Conservation (phyloP, 92 coral and sea anemone genomes). For the Zoanthus gigantus region DNA sequence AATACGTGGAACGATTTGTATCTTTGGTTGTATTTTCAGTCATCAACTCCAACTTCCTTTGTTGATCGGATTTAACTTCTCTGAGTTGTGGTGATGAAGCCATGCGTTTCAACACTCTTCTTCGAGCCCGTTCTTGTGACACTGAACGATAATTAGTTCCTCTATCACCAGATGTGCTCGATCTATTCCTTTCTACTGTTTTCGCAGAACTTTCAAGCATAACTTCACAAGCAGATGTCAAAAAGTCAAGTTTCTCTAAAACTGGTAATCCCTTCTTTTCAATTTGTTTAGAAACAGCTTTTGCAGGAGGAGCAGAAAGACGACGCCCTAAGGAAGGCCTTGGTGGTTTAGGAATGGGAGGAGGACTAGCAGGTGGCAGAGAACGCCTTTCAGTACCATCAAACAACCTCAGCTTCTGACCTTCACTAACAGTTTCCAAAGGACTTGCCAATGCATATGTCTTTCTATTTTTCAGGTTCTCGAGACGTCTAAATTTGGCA, state of each 20-base stretch:
- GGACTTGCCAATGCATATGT: conserved; percentile 92
- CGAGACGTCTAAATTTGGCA: conserved; percentile 78
- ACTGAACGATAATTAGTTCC: background rate
- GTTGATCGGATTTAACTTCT: background rate
- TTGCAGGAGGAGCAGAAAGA: conserved; percentile 17
- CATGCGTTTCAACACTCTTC: conserved; percentile 23
- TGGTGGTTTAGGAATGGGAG: conserved; percentile 42
- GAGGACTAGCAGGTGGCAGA: conserved; percentile 53
- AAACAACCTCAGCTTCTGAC: conserved; percentile 69
- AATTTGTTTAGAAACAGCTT: conserved; percentile 7
- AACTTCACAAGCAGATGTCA: conserved; percentile 91
- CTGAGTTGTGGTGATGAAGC: conserved; percentile 15
- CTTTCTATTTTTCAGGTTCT: conserved; percentile 80
- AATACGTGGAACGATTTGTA: conserved; percentile 78
- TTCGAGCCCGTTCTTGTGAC: conserved; percentile 32
- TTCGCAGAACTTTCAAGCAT: conserved; percentile 59
- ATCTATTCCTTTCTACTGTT: background rate
- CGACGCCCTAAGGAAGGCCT: conserved; percentile 29
- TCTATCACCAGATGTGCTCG: background rate
- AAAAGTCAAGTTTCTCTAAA: conserved; percentile 76
- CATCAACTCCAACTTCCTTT: conserved; percentile 24
- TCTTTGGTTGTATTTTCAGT: conserved; percentile 29
- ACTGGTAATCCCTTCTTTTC: conserved; percentile 64
- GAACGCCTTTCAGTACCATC: conserved; percentile 78
- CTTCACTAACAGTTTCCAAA: conserved; percentile 86